Percentiles rank a stretch among this genome's conserved stretches.
Evolutionary conservation across 2,797 vertebrate species (phyloP).

Genomic region (Sandelia bainsii): DNA sequence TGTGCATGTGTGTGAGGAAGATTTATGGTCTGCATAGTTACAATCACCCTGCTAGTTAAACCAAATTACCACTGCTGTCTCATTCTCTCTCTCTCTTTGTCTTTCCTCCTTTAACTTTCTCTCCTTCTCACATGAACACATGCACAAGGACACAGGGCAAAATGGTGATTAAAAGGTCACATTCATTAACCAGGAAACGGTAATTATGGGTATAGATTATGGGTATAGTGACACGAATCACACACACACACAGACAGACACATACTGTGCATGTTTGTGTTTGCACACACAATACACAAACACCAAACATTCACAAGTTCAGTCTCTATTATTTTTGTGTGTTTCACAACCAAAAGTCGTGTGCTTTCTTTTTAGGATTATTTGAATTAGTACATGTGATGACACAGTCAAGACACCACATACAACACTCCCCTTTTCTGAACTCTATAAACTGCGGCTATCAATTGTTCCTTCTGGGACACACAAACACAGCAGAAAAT

Average conservation of each 20-base stretch:
- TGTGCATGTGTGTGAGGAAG: conserved; percentile 27
- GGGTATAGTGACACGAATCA: conserved; percentile 22
- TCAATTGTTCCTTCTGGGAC: not conserved
- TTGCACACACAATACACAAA: not conserved
- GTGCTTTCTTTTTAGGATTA: not conserved
- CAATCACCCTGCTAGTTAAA: conserved; percentile 58
- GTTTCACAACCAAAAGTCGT: not conserved
- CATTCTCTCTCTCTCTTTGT: conserved; percentile 28
- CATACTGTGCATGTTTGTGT: not conserved
- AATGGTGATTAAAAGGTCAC: conserved; percentile 74
- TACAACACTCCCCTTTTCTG: not conserved
- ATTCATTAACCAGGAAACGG: conserved; percentile 71
- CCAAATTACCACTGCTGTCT: conserved; percentile 68
- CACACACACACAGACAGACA: conserved; percentile 17
- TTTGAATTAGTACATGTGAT: not conserved
- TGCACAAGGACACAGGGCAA: conserved; percentile 46
- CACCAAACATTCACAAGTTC: not conserved
- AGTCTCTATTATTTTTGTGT: not conserved
- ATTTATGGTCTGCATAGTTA: conserved; percentile 65
- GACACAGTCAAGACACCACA: not conserved
- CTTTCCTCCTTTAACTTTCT: not conserved
- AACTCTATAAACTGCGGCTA: not conserved
- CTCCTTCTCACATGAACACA: not conserved
- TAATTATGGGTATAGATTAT: conserved; percentile 69
- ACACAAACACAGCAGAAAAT: not conserved